Evolutionary conservation across 2,113 vertebrate species (phyloP), one percentile per base, ranked within the genome.

Genomic region (Eidolon helvum): DNA sequence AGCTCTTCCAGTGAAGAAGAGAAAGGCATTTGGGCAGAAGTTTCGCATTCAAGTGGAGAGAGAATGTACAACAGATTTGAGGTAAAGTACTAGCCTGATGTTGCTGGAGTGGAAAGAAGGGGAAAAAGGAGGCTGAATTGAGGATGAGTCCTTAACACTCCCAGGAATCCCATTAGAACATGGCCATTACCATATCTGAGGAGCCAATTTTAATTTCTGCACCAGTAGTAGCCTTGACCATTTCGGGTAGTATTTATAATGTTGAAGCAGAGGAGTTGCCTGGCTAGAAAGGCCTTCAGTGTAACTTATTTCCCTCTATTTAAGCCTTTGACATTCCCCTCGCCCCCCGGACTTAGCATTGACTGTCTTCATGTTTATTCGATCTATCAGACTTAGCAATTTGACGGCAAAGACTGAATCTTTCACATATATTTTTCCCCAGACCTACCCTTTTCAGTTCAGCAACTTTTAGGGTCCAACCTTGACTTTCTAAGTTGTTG

Each of bases 401-500:
- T 74, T 89, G 40, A 33, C 65, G 89, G 6, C 16, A 24, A 74
- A 83, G 50, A 65, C 19, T 50, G 43, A 63, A 30, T 75, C 82
- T 96, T 82, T 50, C 28, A 79, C n/a, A 21, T 45, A 28, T 57
- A 11, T 61, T 87, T 91, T 22, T 40, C 19, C 24, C 65, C 8
- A 78, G 74, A 77, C 15, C n/a, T 80, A 55, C 57, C 11, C 75
- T 89, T 66, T 77, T 16, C 26, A 65, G 10, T 5, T n/a, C 24
- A 48, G 26, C 55, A 84, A 26, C 92, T 95, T 55, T 85, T 30
- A 92, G 40, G 63, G 63, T 35, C 35, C 71, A 79, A 40, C 18
- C 30, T 95, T 97, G 90, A 92, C 45, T 77, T 80, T 82, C 40
- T 40, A 68, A 82, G 61, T 33, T 89, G 38, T 72, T 94, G 75